These are phyloP conservation scores for Hetaerina titia DNA, from an alignment of 2,888 invertebrate species.

Conservation along the genomic window DNA sequence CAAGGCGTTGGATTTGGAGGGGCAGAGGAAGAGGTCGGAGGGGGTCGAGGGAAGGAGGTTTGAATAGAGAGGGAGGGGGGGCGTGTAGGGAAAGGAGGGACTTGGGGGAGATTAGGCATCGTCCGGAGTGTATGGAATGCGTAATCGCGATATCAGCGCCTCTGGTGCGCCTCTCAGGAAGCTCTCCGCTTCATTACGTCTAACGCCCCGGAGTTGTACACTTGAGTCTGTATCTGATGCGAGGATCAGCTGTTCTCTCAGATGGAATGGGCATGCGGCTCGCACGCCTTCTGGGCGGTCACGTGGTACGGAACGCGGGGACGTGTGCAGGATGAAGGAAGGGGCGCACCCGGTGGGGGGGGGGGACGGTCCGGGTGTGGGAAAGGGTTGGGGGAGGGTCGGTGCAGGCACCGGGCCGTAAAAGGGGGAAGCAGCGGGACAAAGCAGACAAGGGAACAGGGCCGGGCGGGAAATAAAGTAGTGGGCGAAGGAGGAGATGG, in stretches of 20 bases:
- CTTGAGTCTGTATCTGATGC: constrained; percentile 29
- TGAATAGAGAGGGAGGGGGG: background rate
- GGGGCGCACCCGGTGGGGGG: background rate
- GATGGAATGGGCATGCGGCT: constrained; percentile 32
- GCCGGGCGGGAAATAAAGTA: background rate
- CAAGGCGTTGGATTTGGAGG: background rate
- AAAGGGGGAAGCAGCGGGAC: background rate
- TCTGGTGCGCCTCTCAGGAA: constrained; percentile 45
- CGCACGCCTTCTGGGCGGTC: background rate
- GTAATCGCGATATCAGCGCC: constrained; percentile 53
- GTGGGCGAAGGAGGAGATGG: background rate
- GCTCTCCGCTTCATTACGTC: constrained; percentile 45
- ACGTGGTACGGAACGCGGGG: background rate
- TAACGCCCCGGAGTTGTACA: background rate
- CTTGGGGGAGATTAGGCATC: background rate
- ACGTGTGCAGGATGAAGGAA: background rate
- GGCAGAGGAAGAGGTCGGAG: background rate
- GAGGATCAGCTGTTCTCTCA: constrained; percentile 44
- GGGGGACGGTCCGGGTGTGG: background rate
- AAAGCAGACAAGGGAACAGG: background rate
- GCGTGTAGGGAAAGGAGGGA: background rate
- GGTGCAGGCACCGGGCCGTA: background rate
- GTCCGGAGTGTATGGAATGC: constrained; percentile 30
- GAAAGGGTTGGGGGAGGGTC: background rate
- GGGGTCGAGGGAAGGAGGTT: background rate